Conservation (phyloP, 2,113 vertebrate species). For the Microtus pennsylvanicus region DNA sequence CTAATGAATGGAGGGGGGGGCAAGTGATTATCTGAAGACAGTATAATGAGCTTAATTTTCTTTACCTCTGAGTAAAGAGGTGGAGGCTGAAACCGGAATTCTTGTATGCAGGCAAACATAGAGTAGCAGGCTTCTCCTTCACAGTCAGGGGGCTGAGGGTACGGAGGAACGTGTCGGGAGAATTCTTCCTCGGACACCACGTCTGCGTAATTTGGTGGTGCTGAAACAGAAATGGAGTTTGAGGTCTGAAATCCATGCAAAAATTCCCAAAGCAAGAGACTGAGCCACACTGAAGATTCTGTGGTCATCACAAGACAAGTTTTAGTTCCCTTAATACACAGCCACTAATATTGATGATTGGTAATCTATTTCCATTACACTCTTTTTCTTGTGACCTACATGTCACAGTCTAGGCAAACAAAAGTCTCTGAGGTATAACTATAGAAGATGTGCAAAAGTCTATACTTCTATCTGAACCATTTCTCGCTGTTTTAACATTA, state of each 20-base stretch:
- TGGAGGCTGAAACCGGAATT: conserved; percentile 91
- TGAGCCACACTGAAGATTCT: neutral
- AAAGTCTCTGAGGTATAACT: neutral
- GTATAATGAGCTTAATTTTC: neutral
- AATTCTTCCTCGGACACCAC: conserved; percentile 90
- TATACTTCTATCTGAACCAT: too few relatives aligned
- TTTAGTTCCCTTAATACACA: neutral
- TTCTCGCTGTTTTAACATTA: neutral
- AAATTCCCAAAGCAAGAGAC: neutral
- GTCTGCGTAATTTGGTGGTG: conserved; percentile 92
- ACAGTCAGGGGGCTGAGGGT: conserved; percentile 80
- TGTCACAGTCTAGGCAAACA: neutral
- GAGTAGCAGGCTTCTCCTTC: conserved; percentile 85
- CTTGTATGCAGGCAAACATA: conserved; percentile 88
- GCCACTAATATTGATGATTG: too few relatives aligned
- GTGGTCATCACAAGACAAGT: neutral
- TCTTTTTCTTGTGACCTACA: neutral
- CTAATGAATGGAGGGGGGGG: neutral
- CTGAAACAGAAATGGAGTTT: conserved; percentile 73
- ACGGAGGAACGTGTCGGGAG: conserved; percentile 83
- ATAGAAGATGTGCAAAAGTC: fast-evolving
- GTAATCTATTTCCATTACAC: neutral
- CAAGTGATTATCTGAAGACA: neutral
- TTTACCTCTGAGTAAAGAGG: conserved; percentile 92
- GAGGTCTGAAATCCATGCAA: neutral